Base-by-base conservation (phyloP, 2,888 invertebrate genomes). In the Standfussiana lucernea region DNA sequence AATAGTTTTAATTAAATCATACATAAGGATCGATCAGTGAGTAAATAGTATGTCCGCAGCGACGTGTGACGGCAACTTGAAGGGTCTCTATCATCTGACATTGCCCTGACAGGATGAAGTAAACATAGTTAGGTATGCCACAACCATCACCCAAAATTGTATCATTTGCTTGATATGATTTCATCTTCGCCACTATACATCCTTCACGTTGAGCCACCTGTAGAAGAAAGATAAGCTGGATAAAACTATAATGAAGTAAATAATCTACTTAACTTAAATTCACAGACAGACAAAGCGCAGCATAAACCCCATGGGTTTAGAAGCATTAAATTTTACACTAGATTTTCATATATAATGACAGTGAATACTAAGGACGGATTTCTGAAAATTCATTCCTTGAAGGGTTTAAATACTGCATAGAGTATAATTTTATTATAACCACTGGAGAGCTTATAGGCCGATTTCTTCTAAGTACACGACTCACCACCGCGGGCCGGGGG, bases 101-200 rank as follows among this genome's bases (percentile, higher is more conserved):
- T 75, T 95, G 96, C 2, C 98, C 98, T 59, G 97, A 96, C 65
- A 97, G 92, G 66, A 97, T 89, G 86, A 98, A 97, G 90, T 97
- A 97, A 24, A 95, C 95, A 59, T 94, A 95, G 89, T 96, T 96
- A 50, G 93, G 85, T 10, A 97, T 91, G 18, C 97, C 97, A 62
- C 93, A 90, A 32, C 96, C 96, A 80, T 97, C 97, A 0, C 97
- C 97, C 24, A 97, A 91, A 7, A 97, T 89, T 18, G 97, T 97
- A 86, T 97, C 97, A 84, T 97, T 97, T 0, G 94, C 84, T 35
- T 93, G 93, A 88, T 95, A 98, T 2, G 96, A 92, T 89, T 97
- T 97, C 90, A 97, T 97, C 93, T 97, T 97, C 8, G 98, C 97
- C 42, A 97, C 94, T 85, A 98, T 97, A 87, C 98, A 98, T 88